Evolutionary conservation across 2,888 invertebrate genomes (phyloP).

Genomic region (Cinara cedri): DNA sequence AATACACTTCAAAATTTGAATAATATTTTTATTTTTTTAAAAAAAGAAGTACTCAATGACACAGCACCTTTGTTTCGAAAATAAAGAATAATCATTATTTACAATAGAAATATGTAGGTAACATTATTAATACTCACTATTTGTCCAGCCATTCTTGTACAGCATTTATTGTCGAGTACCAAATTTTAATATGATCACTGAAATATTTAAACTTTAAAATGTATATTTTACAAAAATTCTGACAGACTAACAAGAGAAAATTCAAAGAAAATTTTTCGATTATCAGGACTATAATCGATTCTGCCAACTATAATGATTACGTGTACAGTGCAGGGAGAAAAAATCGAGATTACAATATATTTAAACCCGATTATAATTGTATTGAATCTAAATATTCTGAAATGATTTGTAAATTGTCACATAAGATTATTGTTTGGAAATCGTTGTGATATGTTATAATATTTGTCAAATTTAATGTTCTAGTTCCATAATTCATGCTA

Average conservation of each 20-base stretch:
- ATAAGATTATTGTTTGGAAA: neutral
- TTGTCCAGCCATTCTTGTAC: conserved; percentile 39
- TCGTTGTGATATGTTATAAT: neutral
- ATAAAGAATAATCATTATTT: neutral
- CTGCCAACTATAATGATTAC: conserved; percentile 55
- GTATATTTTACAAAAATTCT: neutral
- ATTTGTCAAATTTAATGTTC: neutral
- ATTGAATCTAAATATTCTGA: neutral
- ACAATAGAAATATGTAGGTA: conserved; percentile 15
- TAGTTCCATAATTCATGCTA: neutral
- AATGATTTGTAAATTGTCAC: conserved; percentile 2
- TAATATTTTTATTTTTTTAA: neutral
- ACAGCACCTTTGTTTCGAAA: conserved; percentile 26
- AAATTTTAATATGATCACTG: neutral
- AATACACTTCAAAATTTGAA: too few species aligned
- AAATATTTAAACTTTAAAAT: neutral
- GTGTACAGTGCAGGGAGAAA: conserved; percentile 46
- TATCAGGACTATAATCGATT: conserved; percentile 45
- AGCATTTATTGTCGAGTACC: conserved; percentile 42
- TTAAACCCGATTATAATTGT: conserved; percentile 6
- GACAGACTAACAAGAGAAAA: conserved; percentile 42
- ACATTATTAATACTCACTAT: conserved; percentile 32
- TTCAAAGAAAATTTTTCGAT: conserved; percentile 53
- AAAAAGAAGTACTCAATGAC: conserved; percentile 39
- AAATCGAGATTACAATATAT: conserved; percentile 4